Evolutionary conservation across 2,113 vertebrate genomes (phyloP).

Genomic region (Agelaius phoeniceus): DNA sequence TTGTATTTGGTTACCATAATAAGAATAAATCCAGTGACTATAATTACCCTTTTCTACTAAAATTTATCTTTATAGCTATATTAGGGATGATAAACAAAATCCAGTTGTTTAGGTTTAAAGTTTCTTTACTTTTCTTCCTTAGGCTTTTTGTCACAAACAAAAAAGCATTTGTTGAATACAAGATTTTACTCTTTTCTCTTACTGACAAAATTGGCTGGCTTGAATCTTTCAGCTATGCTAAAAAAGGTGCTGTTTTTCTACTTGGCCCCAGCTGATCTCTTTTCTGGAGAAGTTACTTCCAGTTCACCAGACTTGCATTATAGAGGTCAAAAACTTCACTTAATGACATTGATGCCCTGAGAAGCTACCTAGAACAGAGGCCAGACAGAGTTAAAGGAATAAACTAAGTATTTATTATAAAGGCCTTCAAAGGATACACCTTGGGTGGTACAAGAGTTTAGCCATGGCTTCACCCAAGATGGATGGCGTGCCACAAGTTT

Average conservation of each 20-base stretch:
- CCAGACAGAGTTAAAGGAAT: not conserved
- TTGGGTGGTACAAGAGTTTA: not conserved
- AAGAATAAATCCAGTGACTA: not conserved
- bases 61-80: not conserved
- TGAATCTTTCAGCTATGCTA: not conserved
- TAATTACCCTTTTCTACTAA: not conserved
- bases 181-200: not conserved
- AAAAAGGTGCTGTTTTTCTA: not conserved
- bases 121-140: not conserved
- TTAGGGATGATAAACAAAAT: not conserved
- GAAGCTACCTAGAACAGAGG: not conserved
- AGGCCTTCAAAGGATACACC: not conserved
- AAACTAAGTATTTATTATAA: not conserved
- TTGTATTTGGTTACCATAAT: not conserved
- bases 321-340: not conserved
- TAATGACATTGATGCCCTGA: not conserved
- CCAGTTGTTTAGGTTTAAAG: not conserved
- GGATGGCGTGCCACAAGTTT: rapidly evolving
- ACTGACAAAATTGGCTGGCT: not conserved
- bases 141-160: not conserved
- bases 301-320: not conserved
- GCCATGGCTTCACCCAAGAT: not conserved
- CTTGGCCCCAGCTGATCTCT: not conserved
- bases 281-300: not conserved
- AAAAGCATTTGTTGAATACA: not conserved